Evolutionary conservation across 2,888 invertebrate species (phyloP).

Genomic region (Eurois occulta): DNA sequence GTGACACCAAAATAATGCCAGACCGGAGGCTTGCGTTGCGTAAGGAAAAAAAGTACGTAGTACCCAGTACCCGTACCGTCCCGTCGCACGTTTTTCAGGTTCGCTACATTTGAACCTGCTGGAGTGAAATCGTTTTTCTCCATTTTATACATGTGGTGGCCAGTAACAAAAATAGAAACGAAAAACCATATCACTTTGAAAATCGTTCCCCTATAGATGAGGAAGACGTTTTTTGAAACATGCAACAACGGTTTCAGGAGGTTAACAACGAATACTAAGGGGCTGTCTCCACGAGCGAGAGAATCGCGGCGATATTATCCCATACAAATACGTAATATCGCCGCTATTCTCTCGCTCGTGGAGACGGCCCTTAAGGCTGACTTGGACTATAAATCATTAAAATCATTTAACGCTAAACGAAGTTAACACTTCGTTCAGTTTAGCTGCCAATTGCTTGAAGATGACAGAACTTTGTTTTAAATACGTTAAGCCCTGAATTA

Average conservation of each 20-base stretch:
- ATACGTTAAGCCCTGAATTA: not conserved
- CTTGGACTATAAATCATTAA: not conserved
- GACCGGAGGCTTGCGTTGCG: conserved; percentile 2
- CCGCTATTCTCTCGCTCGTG: too few species aligned
- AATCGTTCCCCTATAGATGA: not conserved
- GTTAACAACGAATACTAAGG: not conserved
- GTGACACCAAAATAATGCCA: conserved; percentile 38
- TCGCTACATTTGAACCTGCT: conserved; percentile 1
- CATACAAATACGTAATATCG: too few species aligned
- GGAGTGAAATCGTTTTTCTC: not conserved
- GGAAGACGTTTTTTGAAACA: not conserved
- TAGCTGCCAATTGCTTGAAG: not conserved
- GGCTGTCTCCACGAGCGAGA: too few species aligned
- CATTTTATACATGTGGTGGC: not conserved
- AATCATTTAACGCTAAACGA: not conserved
- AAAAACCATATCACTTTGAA: conserved; percentile 1
- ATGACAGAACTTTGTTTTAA: not conserved
- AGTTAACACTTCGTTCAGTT: not conserved
- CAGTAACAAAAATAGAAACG: conserved; percentile 24
- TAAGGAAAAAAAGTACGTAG: conserved; percentile 12
- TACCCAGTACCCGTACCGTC: not conserved
- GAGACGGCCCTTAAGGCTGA: too few species aligned
- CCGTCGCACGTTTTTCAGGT: conserved; percentile 16
- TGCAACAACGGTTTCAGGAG: not conserved
- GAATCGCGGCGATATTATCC: too few species aligned